Conservation (phyloP, 2,888 invertebrate genomes). For the Nephrotoma appendiculata region DNA sequence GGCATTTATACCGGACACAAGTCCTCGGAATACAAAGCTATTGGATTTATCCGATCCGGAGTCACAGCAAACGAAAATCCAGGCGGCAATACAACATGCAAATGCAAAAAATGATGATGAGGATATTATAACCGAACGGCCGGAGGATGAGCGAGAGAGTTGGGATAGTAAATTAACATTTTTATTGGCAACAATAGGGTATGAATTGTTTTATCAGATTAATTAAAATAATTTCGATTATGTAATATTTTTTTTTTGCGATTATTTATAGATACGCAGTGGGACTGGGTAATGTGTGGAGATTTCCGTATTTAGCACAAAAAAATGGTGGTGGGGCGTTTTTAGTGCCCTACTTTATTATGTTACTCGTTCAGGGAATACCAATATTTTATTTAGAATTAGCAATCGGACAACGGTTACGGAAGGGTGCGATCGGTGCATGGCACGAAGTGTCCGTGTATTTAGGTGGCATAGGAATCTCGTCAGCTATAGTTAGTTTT, state of each 20-base stretch:
- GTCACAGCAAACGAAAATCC: constrained; percentile 36
- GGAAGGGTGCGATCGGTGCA: constrained; percentile 88
- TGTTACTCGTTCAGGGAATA: constrained; percentile 87
- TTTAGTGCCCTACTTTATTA: constrained; percentile 89
- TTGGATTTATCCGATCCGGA: constrained; percentile 16
- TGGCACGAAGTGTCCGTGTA: constrained; percentile 90
- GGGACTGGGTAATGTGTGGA: constrained; percentile 89
- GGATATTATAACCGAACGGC: constrained; percentile 51
- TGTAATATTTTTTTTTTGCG: neutral
- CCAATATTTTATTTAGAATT: constrained; percentile 93
- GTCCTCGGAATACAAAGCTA: constrained; percentile 14
- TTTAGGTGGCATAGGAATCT: constrained; percentile 79
- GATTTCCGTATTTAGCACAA: constrained; percentile 88
- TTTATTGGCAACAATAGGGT: constrained; percentile 78
- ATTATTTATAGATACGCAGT: constrained; percentile 54
- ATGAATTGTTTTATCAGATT: constrained; percentile 8
- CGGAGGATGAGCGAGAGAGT: constrained; percentile 66
- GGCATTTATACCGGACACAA: constrained; percentile 43
- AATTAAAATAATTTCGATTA: neutral
- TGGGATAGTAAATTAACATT: constrained; percentile 92
- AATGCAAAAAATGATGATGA: constrained; percentile 24
- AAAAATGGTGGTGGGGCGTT: constrained; percentile 96
- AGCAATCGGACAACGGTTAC: constrained; percentile 83
- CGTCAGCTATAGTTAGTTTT: constrained; percentile 90
- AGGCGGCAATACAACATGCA: constrained; percentile 41